A percentile compares a stretch with the other conserved stretches of the same genome.
These are phyloP conservation scores for Heteromyza rotundicornis DNA, from an alignment of 2,888 invertebrate species.

Conservation along the genomic window DNA sequence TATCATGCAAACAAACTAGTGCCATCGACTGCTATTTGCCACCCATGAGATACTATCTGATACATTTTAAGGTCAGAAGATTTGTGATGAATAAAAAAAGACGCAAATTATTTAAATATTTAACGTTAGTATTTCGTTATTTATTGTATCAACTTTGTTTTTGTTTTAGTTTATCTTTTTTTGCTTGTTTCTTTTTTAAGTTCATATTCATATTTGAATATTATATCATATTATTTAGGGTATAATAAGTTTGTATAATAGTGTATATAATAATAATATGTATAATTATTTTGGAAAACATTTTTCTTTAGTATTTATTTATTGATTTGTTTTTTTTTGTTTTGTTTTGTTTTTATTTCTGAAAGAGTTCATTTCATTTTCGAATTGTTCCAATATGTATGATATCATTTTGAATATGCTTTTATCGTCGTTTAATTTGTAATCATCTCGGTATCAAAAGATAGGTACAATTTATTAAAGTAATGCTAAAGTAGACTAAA, in stretches of 20 bases:
- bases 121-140: slow-evolving; percentile 41
- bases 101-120: slow-evolving; percentile 19
- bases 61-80: no score
- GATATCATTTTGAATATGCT: slow-evolving; percentile 25
- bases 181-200: slow-evolving; percentile 28
- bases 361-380: no score
- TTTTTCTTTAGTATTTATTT: slow-evolving; percentile 7
- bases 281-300: neutral
- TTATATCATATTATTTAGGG: slow-evolving; percentile 30
- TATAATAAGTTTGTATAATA: slow-evolving; percentile 41
- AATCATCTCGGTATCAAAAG: slow-evolving; percentile 54
- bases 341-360: neutral
- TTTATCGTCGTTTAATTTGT: slow-evolving; percentile 56
- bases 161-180: slow-evolving; percentile 39
- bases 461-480: slow-evolving; percentile 49
- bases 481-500: neutral
- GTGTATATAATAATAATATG: slow-evolving; percentile 30
- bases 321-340: slow-evolving; percentile 15
- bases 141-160: slow-evolving; percentile 49
- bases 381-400: slow-evolving; percentile 16
- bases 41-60: no score
- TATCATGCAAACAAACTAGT: no score
- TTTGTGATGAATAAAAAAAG: slow-evolving; percentile 3
- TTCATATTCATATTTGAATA: slow-evolving; percentile 32
- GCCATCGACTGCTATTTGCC: no score